A percentile compares a stretch with the other conserved stretches of the same genome.
phyloP scores from a whole-genome alignment of 2,113 vertebrate genomes.

The Bombycilla garrulus region DNA sequence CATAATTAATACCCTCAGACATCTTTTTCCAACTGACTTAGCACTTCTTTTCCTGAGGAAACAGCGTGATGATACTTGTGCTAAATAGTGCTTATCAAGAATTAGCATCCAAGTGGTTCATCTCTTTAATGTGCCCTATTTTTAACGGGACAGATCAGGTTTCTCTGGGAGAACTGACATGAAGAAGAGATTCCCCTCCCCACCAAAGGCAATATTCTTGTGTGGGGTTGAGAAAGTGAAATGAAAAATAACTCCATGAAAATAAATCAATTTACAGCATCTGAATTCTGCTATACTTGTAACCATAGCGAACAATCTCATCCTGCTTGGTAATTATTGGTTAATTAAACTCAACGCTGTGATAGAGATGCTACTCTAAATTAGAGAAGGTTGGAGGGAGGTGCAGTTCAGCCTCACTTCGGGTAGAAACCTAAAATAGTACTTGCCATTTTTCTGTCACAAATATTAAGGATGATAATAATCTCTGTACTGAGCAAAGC shows the following conservation, averaged over 20 bases:
- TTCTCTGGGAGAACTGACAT: not conserved
- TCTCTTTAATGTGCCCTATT: not conserved
- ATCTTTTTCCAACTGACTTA: not conserved
- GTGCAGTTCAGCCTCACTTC: not conserved
- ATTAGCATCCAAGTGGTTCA: not conserved
- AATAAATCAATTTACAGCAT: not conserved
- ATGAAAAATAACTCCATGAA: conserved; percentile 44
- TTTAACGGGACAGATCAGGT: not conserved
- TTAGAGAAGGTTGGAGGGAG: not conserved
- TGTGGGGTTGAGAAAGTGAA: not conserved
- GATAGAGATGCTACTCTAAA: not conserved
- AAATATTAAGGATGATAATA: not conserved
- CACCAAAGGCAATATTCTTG: not conserved
- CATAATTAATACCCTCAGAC: conserved; percentile 30
- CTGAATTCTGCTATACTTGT: not conserved
- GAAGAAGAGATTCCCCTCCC: not conserved
- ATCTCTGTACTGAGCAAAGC: not conserved
- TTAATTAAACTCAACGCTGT: not conserved
- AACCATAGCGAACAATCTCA: not conserved
- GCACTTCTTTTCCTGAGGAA: conserved; percentile 28
- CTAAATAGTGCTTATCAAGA: not conserved
- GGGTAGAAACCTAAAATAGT: not conserved
- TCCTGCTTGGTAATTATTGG: not conserved
- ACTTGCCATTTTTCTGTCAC: not conserved
- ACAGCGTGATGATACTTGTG: not conserved